These are phyloP conservation scores for Carassius gibelio DNA, from an alignment of 2,113 vertebrate species.

Conservation along the genomic window DNA sequence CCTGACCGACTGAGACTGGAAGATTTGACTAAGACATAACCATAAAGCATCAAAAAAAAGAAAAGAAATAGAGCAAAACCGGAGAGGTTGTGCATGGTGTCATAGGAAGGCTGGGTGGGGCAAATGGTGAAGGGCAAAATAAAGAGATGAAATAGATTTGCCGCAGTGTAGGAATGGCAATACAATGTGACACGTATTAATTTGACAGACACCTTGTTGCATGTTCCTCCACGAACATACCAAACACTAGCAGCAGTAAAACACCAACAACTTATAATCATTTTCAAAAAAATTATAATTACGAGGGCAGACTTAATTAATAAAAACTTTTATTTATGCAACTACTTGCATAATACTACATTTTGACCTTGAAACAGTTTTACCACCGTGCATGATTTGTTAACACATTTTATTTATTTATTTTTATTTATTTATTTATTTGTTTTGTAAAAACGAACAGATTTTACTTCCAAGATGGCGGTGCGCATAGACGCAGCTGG, in stretches of 20 bases:
- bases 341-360: not conserved
- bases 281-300: not conserved
- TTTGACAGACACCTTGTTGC: not conserved
- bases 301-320: not conserved
- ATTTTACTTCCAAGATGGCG: too few relatives aligned
- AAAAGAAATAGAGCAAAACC: not conserved
- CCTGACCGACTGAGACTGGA: constrained; percentile 65
- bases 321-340: not conserved
- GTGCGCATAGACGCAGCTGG: too few relatives aligned
- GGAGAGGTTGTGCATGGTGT: not conserved
- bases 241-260: not conserved
- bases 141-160: not conserved
- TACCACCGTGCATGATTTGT: not conserved
- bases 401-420: not conserved
- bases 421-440: too few relatives aligned
- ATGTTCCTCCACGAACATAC: too few relatives aligned
- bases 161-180: not conserved
- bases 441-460: too few relatives aligned
- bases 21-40: constrained; percentile 54
- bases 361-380: not conserved
- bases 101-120: not conserved
- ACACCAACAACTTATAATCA: not conserved
- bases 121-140: not conserved
- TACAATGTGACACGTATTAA: not conserved
- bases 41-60: constrained; percentile 53